These are phyloP conservation scores for Augochlorella aurata DNA, from an alignment of 2,888 invertebrate genomes.

Conservation along the genomic window DNA sequence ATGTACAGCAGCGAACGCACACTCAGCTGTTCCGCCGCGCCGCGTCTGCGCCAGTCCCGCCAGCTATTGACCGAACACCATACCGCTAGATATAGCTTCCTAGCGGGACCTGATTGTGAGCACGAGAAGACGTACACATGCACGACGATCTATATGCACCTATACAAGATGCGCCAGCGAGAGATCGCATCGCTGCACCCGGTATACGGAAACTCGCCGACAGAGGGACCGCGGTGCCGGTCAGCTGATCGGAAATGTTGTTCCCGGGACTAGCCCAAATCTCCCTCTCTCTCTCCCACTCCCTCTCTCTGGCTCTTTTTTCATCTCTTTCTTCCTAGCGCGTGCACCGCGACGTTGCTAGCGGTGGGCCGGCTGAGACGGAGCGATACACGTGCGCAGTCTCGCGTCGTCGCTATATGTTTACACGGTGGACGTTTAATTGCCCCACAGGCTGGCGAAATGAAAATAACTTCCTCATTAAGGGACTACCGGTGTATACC, in stretches of 20 bases:
- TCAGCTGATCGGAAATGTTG: slow-evolving; percentile 58
- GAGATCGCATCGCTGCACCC: slow-evolving; percentile 38
- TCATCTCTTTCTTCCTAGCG: neutral
- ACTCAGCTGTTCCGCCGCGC: slow-evolving; percentile 67
- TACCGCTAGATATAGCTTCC: slow-evolving; percentile 21
- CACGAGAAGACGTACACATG: neutral
- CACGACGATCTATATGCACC: neutral
- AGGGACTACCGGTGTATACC: slow-evolving; percentile 29
- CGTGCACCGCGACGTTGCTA: neutral
- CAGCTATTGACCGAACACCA: slow-evolving; percentile 80
- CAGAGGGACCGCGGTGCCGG: slow-evolving; percentile 35
- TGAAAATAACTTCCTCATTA: slow-evolving; percentile 66
- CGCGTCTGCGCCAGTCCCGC: slow-evolving; percentile 79
- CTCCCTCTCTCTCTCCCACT: neutral
- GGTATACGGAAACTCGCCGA: slow-evolving; percentile 17
- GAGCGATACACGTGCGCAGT: slow-evolving; percentile 38
- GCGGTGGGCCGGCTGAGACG: slow-evolving; percentile 5
- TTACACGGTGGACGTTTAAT: slow-evolving; percentile 55
- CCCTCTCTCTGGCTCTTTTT: neutral
- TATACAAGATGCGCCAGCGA: neutral
- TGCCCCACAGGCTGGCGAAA: slow-evolving; percentile 37
- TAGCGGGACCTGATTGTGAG: neutral
- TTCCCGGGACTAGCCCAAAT: slow-evolving; percentile 33
- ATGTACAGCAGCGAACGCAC: slow-evolving; percentile 53
- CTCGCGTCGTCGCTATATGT: slow-evolving; percentile 7